These are phyloP conservation scores for Anguilla marmorata DNA, from an alignment of 2,797 vertebrate genomes.

Conservation along the genomic window DNA sequence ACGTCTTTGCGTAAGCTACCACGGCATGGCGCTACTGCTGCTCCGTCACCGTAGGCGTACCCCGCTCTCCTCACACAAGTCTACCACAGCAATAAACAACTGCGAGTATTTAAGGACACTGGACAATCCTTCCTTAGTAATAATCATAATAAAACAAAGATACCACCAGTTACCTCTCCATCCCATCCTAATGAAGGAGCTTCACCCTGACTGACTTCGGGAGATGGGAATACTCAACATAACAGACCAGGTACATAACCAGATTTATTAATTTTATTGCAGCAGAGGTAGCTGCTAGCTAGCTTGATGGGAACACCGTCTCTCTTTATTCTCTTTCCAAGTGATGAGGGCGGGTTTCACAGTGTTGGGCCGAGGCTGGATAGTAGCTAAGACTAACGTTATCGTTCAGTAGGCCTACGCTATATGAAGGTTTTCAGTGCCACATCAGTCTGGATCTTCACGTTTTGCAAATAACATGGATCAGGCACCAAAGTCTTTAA, in stretches of 20 bases:
- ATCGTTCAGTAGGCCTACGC: constrained; percentile 61
- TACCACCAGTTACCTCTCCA: constrained; percentile 55
- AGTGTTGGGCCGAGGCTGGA: constrained; percentile 39
- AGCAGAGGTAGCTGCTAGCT: constrained; percentile 29
- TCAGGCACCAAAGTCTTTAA: not conserved
- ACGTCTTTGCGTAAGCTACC: not conserved
- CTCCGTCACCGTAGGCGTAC: constrained; percentile 37
- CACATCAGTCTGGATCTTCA: not conserved
- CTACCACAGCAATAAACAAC: constrained; percentile 50
- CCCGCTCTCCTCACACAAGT: constrained; percentile 22
- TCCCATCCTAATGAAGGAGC: constrained; percentile 61
- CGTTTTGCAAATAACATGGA: not conserved
- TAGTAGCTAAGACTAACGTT: constrained; percentile 59
- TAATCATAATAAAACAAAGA: constrained; percentile 41
- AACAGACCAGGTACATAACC: constrained; percentile 81
- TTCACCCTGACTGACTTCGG: constrained; percentile 71
- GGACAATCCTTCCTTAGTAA: constrained; percentile 38
- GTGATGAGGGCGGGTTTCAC: constrained; percentile 36
- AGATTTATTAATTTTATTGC: not conserved
- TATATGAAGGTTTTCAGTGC: not conserved
- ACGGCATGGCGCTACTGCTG: constrained; percentile 12
- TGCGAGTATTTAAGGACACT: constrained; percentile 38
- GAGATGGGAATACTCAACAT: constrained; percentile 86
- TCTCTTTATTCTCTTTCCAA: constrained; percentile 40
- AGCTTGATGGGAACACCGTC: constrained; percentile 6